These are phyloP conservation scores for Saccopteryx leptura DNA, from an alignment of 2,113 vertebrate species.

Conservation along the genomic window DNA sequence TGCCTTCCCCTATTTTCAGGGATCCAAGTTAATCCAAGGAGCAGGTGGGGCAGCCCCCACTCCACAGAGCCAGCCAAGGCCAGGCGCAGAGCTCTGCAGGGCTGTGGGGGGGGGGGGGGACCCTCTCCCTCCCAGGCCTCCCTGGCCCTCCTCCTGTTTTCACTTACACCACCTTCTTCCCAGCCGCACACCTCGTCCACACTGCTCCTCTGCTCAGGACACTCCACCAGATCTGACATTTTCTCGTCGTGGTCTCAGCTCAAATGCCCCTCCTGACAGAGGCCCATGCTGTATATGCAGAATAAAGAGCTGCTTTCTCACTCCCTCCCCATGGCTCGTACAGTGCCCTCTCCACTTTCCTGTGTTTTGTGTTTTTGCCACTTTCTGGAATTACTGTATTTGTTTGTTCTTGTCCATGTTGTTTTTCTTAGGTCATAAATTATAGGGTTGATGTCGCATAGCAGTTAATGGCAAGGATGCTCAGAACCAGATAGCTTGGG, in stretches of 20 bases:
- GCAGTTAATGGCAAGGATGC: neutral
- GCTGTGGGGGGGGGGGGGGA: neutral
- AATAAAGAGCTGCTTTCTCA: neutral
- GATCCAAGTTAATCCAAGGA: neutral
- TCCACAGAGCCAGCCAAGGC: neutral
- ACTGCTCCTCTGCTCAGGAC: neutral
- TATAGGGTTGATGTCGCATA: neutral
- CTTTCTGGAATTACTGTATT: neutral
- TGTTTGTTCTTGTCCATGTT: neutral
- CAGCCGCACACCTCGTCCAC: accelerated
- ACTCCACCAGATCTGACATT: neutral
- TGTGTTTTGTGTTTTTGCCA: neutral
- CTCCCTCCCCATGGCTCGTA: neutral
- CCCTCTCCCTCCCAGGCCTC: neutral
- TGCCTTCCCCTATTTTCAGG: neutral
- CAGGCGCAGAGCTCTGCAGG: neutral
- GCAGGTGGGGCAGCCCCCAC: neutral
- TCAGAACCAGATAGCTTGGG: neutral
- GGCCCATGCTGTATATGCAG: neutral
- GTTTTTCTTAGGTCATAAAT: neutral
- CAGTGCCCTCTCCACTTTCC: neutral
- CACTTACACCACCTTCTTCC: too few species aligned
- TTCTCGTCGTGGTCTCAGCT: neutral
- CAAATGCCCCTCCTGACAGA: neutral
- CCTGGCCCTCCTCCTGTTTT: neutral